These are phyloP conservation scores for Chionoecetes opilio DNA, from an alignment of 1,140 invertebrate genomes.

Conservation along the genomic window DNA sequence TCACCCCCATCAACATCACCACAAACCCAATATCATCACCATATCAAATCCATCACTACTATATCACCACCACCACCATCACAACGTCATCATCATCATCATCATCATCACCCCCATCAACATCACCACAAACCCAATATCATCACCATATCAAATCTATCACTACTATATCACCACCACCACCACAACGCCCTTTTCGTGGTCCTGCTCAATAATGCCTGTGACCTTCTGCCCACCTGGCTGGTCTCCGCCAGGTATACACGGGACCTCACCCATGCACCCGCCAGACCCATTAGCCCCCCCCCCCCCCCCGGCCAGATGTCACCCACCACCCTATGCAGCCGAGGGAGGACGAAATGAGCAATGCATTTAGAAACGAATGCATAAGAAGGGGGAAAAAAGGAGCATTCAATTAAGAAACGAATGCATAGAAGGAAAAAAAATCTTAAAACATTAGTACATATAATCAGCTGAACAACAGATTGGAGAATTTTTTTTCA, in stretches of 20 bases:
- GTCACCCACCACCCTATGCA: not conserved
- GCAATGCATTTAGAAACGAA: not conserved
- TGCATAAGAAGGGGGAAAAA: not conserved
- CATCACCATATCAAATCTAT: not conserved
- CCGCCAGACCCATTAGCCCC: not conserved
- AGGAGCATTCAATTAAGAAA: not conserved
- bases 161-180: not conserved
- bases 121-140: not conserved
- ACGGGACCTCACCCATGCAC: not conserved
- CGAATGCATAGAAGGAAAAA: too few relatives aligned
- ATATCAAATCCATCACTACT: not conserved
- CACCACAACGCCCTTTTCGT: not conserved
- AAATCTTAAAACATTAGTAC: too few relatives aligned
- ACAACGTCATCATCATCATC: not conserved
- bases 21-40: not conserved
- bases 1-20: too few relatives aligned
- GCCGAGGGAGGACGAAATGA: too few relatives aligned
- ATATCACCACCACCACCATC: not conserved
- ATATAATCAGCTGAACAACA: too few relatives aligned
- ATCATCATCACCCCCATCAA: too few relatives aligned
- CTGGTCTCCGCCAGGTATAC: not conserved
- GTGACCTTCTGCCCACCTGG: conserved; percentile 15
- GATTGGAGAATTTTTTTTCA: too few relatives aligned
- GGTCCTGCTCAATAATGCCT: not conserved
- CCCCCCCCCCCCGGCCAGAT: not conserved